These are phyloP conservation scores for Lochmaea capreae DNA, from an alignment of 2,888 invertebrate species.

Conservation along the genomic window DNA sequence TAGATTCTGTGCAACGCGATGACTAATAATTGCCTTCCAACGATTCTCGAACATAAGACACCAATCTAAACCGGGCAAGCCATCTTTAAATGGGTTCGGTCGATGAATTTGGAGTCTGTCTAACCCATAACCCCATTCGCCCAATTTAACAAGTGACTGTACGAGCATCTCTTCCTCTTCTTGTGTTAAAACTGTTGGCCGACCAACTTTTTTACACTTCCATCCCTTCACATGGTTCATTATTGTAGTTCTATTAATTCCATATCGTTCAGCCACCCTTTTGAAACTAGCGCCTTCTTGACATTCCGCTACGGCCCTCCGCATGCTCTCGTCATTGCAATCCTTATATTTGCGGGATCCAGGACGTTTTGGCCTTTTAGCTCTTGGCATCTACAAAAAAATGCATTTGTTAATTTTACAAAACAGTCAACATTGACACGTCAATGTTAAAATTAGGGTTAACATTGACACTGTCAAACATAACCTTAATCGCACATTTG, in stretches of 20 bases:
- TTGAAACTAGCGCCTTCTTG: not conserved
- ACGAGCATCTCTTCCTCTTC: conserved; percentile 36
- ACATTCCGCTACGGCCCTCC: too few species aligned
- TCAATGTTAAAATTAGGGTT: too few species aligned
- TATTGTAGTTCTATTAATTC: conserved; percentile 31
- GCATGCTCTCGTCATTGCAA: too few species aligned
- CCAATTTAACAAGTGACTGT: conserved; percentile 38
- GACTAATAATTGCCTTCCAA: conserved; percentile 33
- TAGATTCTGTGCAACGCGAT: conserved; percentile 25
- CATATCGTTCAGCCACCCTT: conserved; percentile 26
- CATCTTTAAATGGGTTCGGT: conserved; percentile 42
- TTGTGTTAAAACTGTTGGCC: conserved; percentile 18
- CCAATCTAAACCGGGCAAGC: conserved; percentile 41
- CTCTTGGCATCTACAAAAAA: too few species aligned
- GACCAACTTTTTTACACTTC: conserved; percentile 41
- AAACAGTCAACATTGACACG: too few species aligned
- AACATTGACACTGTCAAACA: too few species aligned
- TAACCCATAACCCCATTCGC: conserved; percentile 41
- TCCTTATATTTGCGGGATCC: too few species aligned
- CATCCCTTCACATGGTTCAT: conserved; percentile 30
- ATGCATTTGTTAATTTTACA: too few species aligned
- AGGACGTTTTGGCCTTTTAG: too few species aligned
- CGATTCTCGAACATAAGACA: conserved; percentile 37
- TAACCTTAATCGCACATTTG: too few species aligned
- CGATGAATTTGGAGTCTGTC: conserved; percentile 36